Evolutionary conservation across 2,113 vertebrate genomes (phyloP).

Genomic region (Scortum barcoo): DNA sequence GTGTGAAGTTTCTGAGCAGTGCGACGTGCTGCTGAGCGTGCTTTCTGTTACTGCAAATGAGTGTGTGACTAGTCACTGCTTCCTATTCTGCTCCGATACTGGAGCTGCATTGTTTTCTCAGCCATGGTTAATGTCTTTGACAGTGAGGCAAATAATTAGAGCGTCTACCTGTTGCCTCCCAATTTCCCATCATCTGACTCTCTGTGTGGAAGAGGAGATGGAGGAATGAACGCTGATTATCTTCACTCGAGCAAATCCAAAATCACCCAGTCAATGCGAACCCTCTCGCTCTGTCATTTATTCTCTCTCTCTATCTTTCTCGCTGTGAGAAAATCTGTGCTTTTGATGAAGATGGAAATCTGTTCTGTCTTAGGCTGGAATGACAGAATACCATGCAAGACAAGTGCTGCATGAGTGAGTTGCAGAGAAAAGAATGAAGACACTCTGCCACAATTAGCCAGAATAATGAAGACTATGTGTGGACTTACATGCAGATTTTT

Average conservation of each 20-base stretch:
- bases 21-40: neutral
- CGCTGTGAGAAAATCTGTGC: conserved; percentile 24
- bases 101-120: conserved; percentile 61
- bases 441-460: neutral
- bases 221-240: conserved; percentile 62
- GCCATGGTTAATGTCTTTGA: conserved; percentile 70
- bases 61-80: conserved; percentile 60
- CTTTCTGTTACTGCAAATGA: conserved; percentile 51
- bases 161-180: conserved; percentile 63
- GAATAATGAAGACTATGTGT: conserved; percentile 24
- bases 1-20: conserved; percentile 46
- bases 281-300: conserved; percentile 23
- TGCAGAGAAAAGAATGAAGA: conserved; percentile 3
- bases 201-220: conserved; percentile 42
- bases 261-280: conserved; percentile 35
- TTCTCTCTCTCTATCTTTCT: conserved; percentile 18
- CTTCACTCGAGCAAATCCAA: conserved; percentile 53
- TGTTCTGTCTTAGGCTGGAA: neutral
- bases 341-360: conserved; percentile 50
- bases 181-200: conserved; percentile 51
- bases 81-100: conserved; percentile 48
- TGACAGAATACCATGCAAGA: neutral
- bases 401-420: conserved; percentile 13
- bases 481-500: too few species aligned
- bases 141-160: conserved; percentile 71